Conservation (phyloP, 2,113 vertebrate genomes). For the Spilogale gracilis region DNA sequence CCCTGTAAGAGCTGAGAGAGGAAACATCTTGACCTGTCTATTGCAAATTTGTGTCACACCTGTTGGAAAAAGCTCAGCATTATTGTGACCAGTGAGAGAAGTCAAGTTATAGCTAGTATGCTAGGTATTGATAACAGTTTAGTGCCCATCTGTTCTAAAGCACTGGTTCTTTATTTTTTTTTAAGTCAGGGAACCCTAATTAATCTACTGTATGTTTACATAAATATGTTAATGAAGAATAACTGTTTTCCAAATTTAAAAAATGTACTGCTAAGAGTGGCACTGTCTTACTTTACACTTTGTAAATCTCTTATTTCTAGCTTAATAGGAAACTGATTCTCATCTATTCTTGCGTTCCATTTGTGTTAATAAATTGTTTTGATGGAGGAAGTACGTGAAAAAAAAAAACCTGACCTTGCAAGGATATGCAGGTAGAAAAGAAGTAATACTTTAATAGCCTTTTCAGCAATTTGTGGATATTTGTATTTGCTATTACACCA, state of each 20-base stretch:
- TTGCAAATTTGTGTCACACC: not conserved
- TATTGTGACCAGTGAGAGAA: not conserved
- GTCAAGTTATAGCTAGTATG: not conserved
- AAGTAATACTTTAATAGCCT: slow-evolving; percentile 4
- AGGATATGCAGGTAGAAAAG: not conserved
- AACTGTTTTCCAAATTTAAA: not conserved
- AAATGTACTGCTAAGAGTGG: not conserved
- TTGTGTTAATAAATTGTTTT: not conserved
- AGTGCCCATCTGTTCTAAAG: not conserved
- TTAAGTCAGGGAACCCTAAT: not conserved
- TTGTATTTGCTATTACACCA: not conserved
- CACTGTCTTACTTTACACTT: not conserved
- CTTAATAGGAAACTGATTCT: slow-evolving; percentile 4
- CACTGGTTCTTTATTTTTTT: not conserved
- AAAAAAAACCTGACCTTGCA: not conserved
- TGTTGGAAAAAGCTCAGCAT: not conserved
- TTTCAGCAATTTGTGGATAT: not conserved
- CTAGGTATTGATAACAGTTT: not conserved
- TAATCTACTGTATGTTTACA: not conserved
- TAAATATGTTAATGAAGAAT: not conserved
- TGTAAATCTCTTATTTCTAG: not conserved
- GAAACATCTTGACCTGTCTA: not conserved
- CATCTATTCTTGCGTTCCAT: not conserved
- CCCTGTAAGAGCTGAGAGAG: not conserved
- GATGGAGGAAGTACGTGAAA: not conserved